These are phyloP conservation scores for Pandion haliaetus DNA, from an alignment of 2,113 vertebrate species.

Conservation along the genomic window DNA sequence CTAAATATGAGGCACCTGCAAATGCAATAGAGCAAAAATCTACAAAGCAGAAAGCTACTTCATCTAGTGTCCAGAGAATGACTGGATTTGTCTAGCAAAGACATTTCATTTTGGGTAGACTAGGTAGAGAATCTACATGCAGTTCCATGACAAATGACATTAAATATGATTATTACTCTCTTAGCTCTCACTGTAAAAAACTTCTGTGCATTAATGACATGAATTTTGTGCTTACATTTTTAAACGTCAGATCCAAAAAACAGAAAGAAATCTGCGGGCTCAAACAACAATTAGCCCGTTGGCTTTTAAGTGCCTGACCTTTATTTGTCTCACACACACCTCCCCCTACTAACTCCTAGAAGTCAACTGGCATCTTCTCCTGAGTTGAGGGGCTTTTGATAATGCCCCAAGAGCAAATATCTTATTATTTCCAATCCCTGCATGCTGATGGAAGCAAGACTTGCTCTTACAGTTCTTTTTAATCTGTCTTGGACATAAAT, in stretches of 20 bases:
- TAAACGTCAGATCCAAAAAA: background rate
- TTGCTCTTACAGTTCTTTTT: background rate
- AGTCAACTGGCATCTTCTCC: background rate
- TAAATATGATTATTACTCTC: background rate
- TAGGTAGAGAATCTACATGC: background rate
- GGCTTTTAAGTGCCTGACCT: background rate
- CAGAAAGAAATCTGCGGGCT: background rate
- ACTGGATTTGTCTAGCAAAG: background rate
- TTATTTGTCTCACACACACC: background rate
- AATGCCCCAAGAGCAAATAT: background rate
- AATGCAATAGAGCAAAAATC: constrained; percentile 57
- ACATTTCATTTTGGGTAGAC: background rate
- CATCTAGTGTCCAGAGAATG: background rate
- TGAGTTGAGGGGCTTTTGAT: background rate
- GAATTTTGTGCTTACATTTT: constrained; percentile 34
- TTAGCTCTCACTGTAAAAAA: background rate
- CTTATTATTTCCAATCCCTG: background rate
- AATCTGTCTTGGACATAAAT: constrained; percentile 11
- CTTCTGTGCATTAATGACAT: background rate
- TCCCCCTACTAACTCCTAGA: background rate
- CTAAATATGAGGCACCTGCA: constrained; percentile 42
- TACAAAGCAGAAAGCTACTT: constrained; percentile 46
- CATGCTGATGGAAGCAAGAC: background rate
- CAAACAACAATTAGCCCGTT: background rate
- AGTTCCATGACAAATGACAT: background rate